These are phyloP conservation scores for Cydia strobilella DNA, from an alignment of 1,140 invertebrate species.

Conservation along the genomic window DNA sequence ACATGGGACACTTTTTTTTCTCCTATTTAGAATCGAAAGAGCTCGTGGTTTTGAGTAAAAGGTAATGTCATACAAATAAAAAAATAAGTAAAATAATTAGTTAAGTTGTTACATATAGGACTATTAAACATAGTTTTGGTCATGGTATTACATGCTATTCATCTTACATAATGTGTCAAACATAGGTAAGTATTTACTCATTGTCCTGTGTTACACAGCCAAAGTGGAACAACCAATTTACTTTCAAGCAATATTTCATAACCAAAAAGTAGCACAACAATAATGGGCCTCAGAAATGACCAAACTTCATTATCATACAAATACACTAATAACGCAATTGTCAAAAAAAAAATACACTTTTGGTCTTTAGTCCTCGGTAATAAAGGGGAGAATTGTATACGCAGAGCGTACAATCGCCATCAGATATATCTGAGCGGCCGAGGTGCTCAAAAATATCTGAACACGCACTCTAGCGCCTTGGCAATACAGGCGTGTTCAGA, in stretches of 20 bases:
- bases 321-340: conserved; percentile 14
- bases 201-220: neutral
- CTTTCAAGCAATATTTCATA: conserved; percentile 26
- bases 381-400: neutral
- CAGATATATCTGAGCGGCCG: too few species aligned
- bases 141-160: neutral
- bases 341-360: neutral
- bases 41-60: too few species aligned
- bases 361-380: neutral
- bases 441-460: too few species aligned
- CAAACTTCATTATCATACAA: conserved; percentile 26
- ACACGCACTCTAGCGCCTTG: too few species aligned
- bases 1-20: too few species aligned
- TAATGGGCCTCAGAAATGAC: conserved; percentile 13
- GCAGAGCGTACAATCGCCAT: too few species aligned
- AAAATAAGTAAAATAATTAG: too few species aligned
- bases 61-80: too few species aligned
- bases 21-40: too few species aligned
- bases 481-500: too few species aligned
- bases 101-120: too few species aligned
- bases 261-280: conserved; percentile 15
- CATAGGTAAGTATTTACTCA: neutral
- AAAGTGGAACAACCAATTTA: neutral
- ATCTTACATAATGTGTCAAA: neutral
- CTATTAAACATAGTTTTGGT: neutral